phyloP scores from a whole-genome alignment of 2,113 vertebrate genomes.

The Strigops habroptila region DNA sequence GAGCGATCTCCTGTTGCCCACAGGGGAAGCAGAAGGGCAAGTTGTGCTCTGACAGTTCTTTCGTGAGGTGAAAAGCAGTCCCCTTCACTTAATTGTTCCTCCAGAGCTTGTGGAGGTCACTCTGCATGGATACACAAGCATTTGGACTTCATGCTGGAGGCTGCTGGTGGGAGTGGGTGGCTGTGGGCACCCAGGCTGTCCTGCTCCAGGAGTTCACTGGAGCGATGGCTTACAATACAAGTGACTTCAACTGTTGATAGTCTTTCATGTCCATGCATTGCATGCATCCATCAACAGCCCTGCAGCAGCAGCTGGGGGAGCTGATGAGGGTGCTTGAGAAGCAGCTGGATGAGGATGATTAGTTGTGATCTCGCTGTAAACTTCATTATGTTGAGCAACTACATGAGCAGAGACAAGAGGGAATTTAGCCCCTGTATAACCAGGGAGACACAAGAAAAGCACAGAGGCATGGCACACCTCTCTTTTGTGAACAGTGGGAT shows the following conservation, averaged over 20 bases:
- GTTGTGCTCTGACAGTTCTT: not conserved
- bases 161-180: fast-evolving
- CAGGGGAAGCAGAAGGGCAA: not conserved
- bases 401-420: not conserved
- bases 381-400: not conserved
- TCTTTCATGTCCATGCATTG: not conserved
- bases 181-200: not conserved
- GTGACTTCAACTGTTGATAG: not conserved
- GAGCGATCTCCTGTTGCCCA: fast-evolving
- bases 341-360: not conserved
- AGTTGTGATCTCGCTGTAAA: not conserved
- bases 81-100: not conserved
- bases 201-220: not conserved
- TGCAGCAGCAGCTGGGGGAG: not conserved
- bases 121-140: not conserved
- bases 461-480: not conserved
- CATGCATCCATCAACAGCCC: not conserved
- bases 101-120: not conserved
- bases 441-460: not conserved
- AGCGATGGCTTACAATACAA: not conserved
- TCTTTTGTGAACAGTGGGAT: not conserved
- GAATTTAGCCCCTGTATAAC: fast-evolving
- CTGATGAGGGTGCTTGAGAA: not conserved
- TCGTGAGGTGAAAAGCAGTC: fast-evolving
- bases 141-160: not conserved